These are phyloP conservation scores for Bombus polaris DNA, from an alignment of 1,140 invertebrate species.

Conservation along the genomic window DNA sequence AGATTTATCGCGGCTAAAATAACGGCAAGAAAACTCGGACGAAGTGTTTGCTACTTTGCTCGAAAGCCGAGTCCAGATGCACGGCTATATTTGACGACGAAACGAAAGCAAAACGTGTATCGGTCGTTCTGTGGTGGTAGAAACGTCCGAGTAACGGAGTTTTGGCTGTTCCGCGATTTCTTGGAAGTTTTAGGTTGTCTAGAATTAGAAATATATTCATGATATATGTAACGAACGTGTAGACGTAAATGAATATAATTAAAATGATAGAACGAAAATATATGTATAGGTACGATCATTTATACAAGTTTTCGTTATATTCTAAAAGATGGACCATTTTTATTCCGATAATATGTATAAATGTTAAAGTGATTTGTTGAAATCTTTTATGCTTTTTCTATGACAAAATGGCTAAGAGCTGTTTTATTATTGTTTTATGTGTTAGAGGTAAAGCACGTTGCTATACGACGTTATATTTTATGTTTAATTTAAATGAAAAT, in stretches of 20 bases:
- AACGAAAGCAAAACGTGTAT: conserved; percentile 23
- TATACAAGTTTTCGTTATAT: not conserved
- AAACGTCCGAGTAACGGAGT: not conserved
- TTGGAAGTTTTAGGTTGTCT: not conserved
- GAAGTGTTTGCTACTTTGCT: conserved; percentile 11
- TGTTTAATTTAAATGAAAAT: not conserved
- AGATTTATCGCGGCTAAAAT: conserved; percentile 50
- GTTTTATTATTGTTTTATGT: not conserved
- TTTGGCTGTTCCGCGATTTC: not conserved
- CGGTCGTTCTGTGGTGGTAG: not conserved
- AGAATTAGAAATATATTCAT: not conserved
- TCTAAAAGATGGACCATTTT: not conserved
- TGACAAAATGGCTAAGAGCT: not conserved
- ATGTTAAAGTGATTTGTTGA: too few species aligned
- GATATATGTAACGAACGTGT: not conserved
- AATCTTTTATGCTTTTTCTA: too few species aligned
- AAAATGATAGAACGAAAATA: not conserved
- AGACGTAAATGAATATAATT: not conserved
- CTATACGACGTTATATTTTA: not conserved
- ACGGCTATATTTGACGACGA: conserved; percentile 27
- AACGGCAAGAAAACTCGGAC: not conserved
- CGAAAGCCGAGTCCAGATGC: conserved; percentile 1
- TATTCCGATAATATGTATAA: not conserved
- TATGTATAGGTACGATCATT: not conserved
- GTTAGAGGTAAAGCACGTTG: not conserved